Evolutionary conservation across 2,888 invertebrate species (phyloP), one percentile per base, ranked within the genome.

Genomic region (Ornithoptera priamus): DNA sequence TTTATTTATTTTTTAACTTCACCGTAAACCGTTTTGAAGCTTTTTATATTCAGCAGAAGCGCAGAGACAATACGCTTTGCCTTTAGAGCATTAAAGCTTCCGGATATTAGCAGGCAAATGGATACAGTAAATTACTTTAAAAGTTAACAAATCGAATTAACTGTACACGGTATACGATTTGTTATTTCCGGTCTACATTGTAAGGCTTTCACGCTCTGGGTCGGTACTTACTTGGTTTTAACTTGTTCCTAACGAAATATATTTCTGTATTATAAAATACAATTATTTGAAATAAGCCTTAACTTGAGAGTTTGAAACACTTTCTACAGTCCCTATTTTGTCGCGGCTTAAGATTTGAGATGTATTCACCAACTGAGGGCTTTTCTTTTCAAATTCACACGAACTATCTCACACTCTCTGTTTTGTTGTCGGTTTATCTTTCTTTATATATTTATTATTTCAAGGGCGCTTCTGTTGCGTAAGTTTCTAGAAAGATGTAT

Each of bases 61-160:
- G 70, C 39, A 7, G 62, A 53, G 24, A 53, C 20, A 50, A n/a
- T 71, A 68, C 61, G 69, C 71, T 61, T 65, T 69, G 53, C 59
- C 53, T 63, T 59, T 63, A 67, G 24, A 64, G 20, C 61, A 6
- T 39, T 46, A 53, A 57, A 42, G 5, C 22, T 57, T 53, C 63
- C 63, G 22, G 61, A 69, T 15, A 78, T 84, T 85, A 86, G 86
- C 87, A 86, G 83, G 86, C 88, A 86, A 88, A 85, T 81, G 85
- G 87, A 88, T 85, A 81, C 79, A 72, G 75, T 63, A 73, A 63
- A 64, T 70, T 70, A 69, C 66, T 59, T 65, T 69, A 42, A 1
- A 59, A 70, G 65, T 46, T 50, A 69, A 61, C 15, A 6, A 56
- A 56, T n/a, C 56, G n/a, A 56, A 56, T 56, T 56, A 6, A 56